Base-by-base conservation (phyloP, 2,113 vertebrate genomes). In the Stegastes partitus region DNA sequence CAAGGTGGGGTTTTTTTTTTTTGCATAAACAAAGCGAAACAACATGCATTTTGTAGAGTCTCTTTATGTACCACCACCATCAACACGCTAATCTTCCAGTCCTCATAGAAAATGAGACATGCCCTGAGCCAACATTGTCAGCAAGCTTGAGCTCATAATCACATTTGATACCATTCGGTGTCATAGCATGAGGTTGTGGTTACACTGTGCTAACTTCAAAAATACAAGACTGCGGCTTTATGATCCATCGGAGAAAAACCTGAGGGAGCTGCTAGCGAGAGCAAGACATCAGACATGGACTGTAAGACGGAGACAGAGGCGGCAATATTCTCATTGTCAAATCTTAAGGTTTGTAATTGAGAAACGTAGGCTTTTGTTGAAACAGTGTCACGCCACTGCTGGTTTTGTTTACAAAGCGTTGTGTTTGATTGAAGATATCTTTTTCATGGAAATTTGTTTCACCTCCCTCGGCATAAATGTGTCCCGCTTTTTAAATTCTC, bases 271-370 rank as follows among this genome's bases (percentile, higher is more conserved):
- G 5, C 56, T 47, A 4, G 55, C 21, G 53, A 70, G 70, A 91
- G 83, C 50, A 86, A 91, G 87, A 91, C 81, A 79, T 88, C 83
- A 88, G 79, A 69, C 58, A 51, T 47, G 75, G 75, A 49, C n/a
- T 10, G 51, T 45, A 71, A 70, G 71, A 1, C 51, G 51, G 47
- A 71, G 79, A 76, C 81, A 56, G 69, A 44, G 80, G 86, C 71
- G 75, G 81, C 69, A 80, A 77, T 74, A 66, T 82, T 77, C 85
- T 77, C 74, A 79, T 81, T 72, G 77, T 63, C 66, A 61, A 64
- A 69, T 74, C 50, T 70, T 4, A 0, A 54, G 44, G 39, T 62
- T 44, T 0, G 11, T 69, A 75, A 84, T 78, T 77, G 56, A 77
- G 69, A 79, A 80, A 55, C 10, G 3, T 64, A 62, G 51, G 10